phyloP scores from a whole-genome alignment of 2,797 vertebrate species.

The Champsocephalus gunnari region DNA sequence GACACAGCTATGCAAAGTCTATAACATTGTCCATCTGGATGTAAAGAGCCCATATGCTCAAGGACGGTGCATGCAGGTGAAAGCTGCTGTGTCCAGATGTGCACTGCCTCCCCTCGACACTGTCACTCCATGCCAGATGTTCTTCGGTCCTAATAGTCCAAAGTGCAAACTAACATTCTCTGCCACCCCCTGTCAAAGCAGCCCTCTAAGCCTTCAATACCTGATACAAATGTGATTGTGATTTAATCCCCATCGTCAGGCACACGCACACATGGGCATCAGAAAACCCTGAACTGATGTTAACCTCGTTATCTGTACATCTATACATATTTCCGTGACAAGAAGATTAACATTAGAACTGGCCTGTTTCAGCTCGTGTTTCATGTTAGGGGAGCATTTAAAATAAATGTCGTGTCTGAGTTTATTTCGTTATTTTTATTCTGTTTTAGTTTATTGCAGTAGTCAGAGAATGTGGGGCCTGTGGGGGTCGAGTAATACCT shows the following conservation, averaged over 20 bases:
- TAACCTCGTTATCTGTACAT: slow-evolving; percentile 29
- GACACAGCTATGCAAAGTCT: slow-evolving; percentile 35
- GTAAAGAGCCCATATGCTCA: slow-evolving; percentile 60
- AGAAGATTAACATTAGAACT: slow-evolving; percentile 31
- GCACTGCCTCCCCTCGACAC: slow-evolving; percentile 32
- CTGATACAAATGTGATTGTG: slow-evolving; percentile 81
- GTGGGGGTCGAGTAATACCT: slow-evolving; percentile 81
- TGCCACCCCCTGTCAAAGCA: slow-evolving; percentile 57
- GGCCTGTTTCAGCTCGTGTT: neutral
- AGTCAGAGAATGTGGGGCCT: neutral
- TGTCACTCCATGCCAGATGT: slow-evolving; percentile 69
- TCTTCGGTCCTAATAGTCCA: slow-evolving; percentile 67
- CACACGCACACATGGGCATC: slow-evolving; percentile 20
- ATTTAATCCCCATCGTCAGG: slow-evolving; percentile 73
- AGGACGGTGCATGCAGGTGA: slow-evolving; percentile 60
- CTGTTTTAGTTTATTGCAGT: neutral
- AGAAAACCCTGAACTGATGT: slow-evolving; percentile 6
- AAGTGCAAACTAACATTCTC: slow-evolving; percentile 70
- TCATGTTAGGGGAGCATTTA: neutral
- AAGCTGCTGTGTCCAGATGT: slow-evolving; percentile 72
- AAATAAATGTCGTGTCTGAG: neutral
- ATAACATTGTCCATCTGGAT: slow-evolving; percentile 60
- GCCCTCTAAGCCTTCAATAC: slow-evolving; percentile 73
- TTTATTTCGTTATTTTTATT: neutral
- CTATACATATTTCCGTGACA: slow-evolving; percentile 14